Evolutionary conservation across 2,888 invertebrate genomes (phyloP).

Genomic region (Metalampra italica): DNA sequence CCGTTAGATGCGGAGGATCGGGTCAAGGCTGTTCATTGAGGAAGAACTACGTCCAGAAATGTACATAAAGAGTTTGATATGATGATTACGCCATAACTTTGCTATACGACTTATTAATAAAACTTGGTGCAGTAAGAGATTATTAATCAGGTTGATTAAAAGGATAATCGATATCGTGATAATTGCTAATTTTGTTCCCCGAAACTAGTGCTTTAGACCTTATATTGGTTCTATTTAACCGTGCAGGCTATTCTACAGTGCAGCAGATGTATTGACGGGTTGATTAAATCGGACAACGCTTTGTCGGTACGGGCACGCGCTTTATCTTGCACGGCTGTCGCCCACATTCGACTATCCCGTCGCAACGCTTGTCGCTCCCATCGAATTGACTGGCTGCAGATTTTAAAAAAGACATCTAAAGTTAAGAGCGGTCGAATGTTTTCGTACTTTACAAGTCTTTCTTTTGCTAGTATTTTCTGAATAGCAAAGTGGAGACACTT

Average conservation of each 20-base stretch:
- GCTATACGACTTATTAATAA: too few relatives aligned
- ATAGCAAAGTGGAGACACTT: too few relatives aligned
- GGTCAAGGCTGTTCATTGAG: too few relatives aligned
- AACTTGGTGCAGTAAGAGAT: too few relatives aligned
- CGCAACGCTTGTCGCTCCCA: conserved; percentile 16
- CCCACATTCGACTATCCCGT: conserved; percentile 22
- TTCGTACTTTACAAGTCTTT: not conserved
- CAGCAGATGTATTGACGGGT: conserved; percentile 1
- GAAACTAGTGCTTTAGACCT: not conserved
- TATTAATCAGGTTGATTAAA: too few relatives aligned
- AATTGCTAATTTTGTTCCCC: not conserved
- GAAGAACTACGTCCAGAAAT: too few relatives aligned
- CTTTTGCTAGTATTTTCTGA: too few relatives aligned
- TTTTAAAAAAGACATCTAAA: not conserved
- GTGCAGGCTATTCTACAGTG: not conserved
- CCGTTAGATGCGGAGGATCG: too few relatives aligned
- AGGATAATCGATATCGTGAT: too few relatives aligned
- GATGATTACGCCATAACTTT: too few relatives aligned
- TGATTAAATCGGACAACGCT: conserved; percentile 29
- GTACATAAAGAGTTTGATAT: too few relatives aligned
- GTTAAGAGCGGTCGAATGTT: not conserved
- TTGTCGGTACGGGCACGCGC: conserved; percentile 23
- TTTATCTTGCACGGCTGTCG: conserved; percentile 37
- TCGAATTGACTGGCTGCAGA: conserved; percentile 7
- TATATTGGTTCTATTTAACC: not conserved